Evolutionary conservation across 2,113 vertebrate genomes (phyloP), one percentile per base, ranked within the genome.

Genomic region (Parotia lawesii): DNA sequence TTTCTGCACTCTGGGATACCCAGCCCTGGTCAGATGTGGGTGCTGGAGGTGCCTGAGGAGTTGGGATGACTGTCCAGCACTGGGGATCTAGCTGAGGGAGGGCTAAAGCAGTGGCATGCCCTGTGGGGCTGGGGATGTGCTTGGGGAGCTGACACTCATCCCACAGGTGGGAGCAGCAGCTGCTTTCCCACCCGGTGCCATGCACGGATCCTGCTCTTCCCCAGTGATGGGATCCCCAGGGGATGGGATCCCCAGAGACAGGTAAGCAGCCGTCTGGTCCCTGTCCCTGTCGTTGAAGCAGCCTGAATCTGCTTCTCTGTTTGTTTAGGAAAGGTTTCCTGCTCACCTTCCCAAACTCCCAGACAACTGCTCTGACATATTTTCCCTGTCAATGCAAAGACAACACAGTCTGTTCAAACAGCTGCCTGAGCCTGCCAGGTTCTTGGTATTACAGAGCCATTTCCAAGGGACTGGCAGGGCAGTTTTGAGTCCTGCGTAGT

Each of bases 391-490:
- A 89, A 57, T 58, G 71, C 66, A 96, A 94, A 96, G 85, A 94
- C 90, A 96, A 94, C 92, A 96, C 74, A 93, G 85, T 95, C 95
- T 96, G 96, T 66, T 85, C 38, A 57, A 95, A 95, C 93, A 96
- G 78, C 93, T 96, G 93, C 70, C 81, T 40, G 45, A 75, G 74
- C 71, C 87, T 93, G 78, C 53, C 66, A 61, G 74, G 92, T 81
- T 89, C 58, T 61, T 44, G 35, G 18, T 69, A 79, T 53, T 79
- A 57, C 88, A 85, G 54, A 89, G 50, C 15, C 2, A 0, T 72
- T 89, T 85, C 58, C 0, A 2, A 61, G 35, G 45, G 53, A 20
- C 45, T 72, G 78, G 20, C 22, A 70, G 62, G 75, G 54, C 57
- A 72, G 45, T 31, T 6, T 0, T 0, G 8, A 53, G 31, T 71